Evolutionary conservation across 2,888 invertebrate genomes (phyloP).

Genomic region (Tubulanus polymorphus): DNA sequence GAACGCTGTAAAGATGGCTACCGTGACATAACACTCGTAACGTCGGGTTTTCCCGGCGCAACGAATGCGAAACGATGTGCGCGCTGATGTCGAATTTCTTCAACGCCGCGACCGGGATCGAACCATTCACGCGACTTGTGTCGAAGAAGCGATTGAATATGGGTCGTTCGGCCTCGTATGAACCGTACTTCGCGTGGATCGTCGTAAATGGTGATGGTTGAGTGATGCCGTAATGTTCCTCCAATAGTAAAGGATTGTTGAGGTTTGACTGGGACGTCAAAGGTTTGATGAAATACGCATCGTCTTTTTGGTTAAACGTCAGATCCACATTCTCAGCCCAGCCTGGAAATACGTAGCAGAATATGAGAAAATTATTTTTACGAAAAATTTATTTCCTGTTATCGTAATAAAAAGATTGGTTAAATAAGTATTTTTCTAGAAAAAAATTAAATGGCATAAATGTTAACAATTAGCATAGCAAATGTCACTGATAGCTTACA

Average conservation of each 20-base stretch:
- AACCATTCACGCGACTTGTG: slow-evolving; percentile 12
- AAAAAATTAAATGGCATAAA: too few species aligned
- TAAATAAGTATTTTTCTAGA: too few species aligned
- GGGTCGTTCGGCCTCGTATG: slow-evolving; percentile 91
- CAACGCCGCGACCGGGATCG: slow-evolving; percentile 15
- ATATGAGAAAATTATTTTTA: too few species aligned
- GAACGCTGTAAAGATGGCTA: slow-evolving; percentile 54
- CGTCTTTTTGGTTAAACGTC: slow-evolving; percentile 37
- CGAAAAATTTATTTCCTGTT: too few species aligned
- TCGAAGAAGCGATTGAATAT: slow-evolving; percentile 65
- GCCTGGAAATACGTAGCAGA: slow-evolving; percentile 33
- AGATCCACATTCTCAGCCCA: slow-evolving; percentile 33
- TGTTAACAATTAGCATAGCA: too few species aligned
- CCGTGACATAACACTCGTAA: slow-evolving; percentile 89
- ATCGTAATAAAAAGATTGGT: too few species aligned
- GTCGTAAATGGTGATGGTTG: slow-evolving; percentile 87
- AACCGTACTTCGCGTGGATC: slow-evolving; percentile 87
- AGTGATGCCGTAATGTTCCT: slow-evolving; percentile 86
- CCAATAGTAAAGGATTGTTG: slow-evolving; percentile 56
- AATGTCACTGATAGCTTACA: too few species aligned
- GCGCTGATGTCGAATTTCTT: slow-evolving; percentile 77
- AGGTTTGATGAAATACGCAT: slow-evolving; percentile 50
- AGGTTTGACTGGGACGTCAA: slow-evolving; percentile 53
- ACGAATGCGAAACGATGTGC: slow-evolving; percentile 80
- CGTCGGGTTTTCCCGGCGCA: slow-evolving; percentile 86